These are phyloP conservation scores for Mallotus villosus DNA, from an alignment of 2,797 vertebrate genomes.

Conservation along the genomic window DNA sequence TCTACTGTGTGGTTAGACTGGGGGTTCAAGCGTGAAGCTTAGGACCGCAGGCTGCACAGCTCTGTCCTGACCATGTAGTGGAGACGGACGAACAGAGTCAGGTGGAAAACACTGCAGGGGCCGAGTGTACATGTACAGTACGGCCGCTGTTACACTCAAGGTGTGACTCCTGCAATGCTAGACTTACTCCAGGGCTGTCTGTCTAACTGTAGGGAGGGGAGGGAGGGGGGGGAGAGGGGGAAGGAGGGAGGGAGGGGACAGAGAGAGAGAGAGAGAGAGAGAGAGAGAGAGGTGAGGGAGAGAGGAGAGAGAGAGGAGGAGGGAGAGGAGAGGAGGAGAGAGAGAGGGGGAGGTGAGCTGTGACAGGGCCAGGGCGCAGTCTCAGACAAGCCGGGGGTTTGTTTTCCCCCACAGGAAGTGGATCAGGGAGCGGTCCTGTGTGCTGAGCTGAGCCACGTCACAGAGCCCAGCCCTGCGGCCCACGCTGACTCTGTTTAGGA, in stretches of 20 bases:
- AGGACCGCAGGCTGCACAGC: background rate
- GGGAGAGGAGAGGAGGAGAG: background rate
- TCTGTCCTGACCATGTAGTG: background rate
- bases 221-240: constrained; percentile 8
- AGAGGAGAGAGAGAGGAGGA: no score
- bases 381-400: constrained; percentile 72
- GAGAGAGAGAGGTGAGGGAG: no score
- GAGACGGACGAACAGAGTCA: no score
- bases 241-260: background rate
- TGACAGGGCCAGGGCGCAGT: constrained; percentile 36
- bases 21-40: background rate
- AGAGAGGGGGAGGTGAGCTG: constrained; percentile 2
- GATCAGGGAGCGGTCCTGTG: constrained; percentile 74
- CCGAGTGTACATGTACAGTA: no score
- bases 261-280: background rate
- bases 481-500: constrained; percentile 76
- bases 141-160: no score
- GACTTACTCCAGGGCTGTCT: constrained; percentile 24
- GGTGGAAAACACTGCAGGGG: no score
- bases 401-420: constrained; percentile 78
- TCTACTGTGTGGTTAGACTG: constrained; percentile 14
- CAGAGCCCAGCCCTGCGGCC: constrained; percentile 67
- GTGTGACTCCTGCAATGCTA: background rate
- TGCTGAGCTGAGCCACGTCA: constrained; percentile 73
- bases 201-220: constrained; percentile 20